phyloP scores from a whole-genome alignment of 2,888 invertebrate species.

The Agonum fuliginosum region DNA sequence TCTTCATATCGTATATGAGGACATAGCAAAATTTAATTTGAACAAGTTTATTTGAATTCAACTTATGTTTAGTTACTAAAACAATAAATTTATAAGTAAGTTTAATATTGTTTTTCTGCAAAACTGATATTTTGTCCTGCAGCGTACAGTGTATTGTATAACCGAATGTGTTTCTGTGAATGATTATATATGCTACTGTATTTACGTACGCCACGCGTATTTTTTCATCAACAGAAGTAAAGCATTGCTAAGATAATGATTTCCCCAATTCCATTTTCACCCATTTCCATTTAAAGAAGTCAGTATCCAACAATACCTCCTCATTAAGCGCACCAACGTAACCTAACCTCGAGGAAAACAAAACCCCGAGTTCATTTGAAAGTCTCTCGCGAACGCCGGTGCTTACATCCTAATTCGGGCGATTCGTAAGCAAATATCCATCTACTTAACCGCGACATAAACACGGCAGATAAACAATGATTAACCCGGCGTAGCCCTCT shows the following conservation, averaged over 20 bases:
- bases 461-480: conserved; percentile 49
- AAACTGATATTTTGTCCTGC: too few species aligned
- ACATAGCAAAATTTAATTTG: too few species aligned
- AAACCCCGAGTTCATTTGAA: conserved; percentile 30
- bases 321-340: conserved; percentile 4
- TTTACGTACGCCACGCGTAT: too few species aligned
- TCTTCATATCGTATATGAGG: too few species aligned
- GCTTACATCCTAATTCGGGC: conserved; percentile 45
- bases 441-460: conserved; percentile 48
- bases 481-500: conserved; percentile 10
- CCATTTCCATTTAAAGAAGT: conserved; percentile 6
- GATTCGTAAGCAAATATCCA: conserved; percentile 52
- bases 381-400: conserved; percentile 1
- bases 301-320: neutral
- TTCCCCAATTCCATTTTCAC: neutral
- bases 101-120: too few species aligned
- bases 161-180: too few species aligned
- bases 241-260: neutral
- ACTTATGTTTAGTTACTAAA: too few species aligned
- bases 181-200: too few species aligned
- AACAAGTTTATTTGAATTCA: too few species aligned
- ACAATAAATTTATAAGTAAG: too few species aligned
- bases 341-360: conserved; percentile 22
- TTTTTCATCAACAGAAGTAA: too few species aligned
- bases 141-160: too few species aligned